phyloP scores from a whole-genome alignment of 2,888 invertebrate genomes.

The Petrolisthes manimaculis region DNA sequence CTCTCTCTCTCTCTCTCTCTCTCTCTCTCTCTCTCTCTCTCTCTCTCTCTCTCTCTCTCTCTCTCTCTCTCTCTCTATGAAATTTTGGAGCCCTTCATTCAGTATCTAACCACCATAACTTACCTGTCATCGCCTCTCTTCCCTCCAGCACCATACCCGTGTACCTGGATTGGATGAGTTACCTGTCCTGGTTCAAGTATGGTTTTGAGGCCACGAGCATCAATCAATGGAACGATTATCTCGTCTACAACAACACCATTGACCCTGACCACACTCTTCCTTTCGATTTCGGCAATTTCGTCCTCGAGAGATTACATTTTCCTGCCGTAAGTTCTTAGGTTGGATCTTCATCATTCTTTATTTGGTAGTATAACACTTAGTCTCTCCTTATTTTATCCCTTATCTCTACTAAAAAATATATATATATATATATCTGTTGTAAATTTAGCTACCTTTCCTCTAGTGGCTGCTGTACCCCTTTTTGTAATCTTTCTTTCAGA shows the following conservation, averaged over 20 bases:
- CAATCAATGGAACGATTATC: constrained; percentile 69
- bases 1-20: background rate
- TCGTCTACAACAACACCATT: background rate
- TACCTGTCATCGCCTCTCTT: background rate
- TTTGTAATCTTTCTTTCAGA: constrained; percentile 69
- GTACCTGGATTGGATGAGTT: constrained; percentile 73
- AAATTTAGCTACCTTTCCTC: too few species aligned
- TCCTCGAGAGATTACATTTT: background rate
- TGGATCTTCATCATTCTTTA: background rate
- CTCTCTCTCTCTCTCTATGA: background rate
- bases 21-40: background rate
- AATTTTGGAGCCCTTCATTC: background rate
- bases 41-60: background rate
- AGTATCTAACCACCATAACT: background rate
- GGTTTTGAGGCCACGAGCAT: constrained; percentile 69
- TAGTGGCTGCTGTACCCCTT: background rate
- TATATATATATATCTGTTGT: too few species aligned
- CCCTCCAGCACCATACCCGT: constrained; percentile 81
- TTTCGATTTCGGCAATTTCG: background rate
- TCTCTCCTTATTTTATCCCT: background rate
- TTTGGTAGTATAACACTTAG: background rate
- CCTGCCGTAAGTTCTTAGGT: background rate
- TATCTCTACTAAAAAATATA: too few species aligned
- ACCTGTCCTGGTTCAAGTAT: constrained; percentile 71
- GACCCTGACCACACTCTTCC: background rate